These are phyloP conservation scores for Aeoliscus strigatus DNA, from an alignment of 2,797 vertebrate genomes.

Conservation along the genomic window DNA sequence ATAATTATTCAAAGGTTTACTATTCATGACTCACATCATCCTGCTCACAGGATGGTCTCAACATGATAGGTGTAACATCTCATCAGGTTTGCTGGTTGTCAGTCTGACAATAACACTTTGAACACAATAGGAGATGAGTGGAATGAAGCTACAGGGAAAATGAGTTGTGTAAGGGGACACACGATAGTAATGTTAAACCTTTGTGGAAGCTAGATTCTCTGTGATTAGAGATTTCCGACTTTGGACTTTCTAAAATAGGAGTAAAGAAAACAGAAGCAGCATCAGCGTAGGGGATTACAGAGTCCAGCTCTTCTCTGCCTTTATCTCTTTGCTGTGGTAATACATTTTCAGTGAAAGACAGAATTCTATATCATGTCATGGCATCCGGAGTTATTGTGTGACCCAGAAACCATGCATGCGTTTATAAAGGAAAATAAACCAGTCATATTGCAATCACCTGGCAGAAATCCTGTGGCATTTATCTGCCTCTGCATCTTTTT, in stretches of 20 bases:
- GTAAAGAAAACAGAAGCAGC: neutral
- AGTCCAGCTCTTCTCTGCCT: neutral
- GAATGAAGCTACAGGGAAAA: slow-evolving; percentile 3
- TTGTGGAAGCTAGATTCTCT: neutral
- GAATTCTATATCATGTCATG: neutral
- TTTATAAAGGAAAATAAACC: neutral
- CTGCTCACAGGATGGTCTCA: neutral
- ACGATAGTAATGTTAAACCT: slow-evolving; percentile 1
- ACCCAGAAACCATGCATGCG: neutral
- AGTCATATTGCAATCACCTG: neutral
- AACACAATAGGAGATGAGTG: neutral
- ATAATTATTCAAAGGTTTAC: slow-evolving; percentile 11
- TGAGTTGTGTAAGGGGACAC: neutral
- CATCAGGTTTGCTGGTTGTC: slow-evolving; percentile 8
- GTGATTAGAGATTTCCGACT: neutral
- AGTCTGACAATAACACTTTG: too few relatives aligned
- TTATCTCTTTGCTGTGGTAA: slow-evolving; percentile 6
- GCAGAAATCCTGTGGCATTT: neutral
- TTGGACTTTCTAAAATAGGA: neutral
- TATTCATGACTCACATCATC: slow-evolving; percentile 8
- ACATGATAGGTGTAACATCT: too few relatives aligned
- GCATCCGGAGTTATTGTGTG: too few relatives aligned
- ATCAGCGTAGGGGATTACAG: neutral
- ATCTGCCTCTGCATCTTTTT: slow-evolving; percentile 19
- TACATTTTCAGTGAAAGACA: neutral